These are phyloP conservation scores for Eucera pruinosa DNA, from an alignment of 2,888 invertebrate species.

Conservation along the genomic window DNA sequence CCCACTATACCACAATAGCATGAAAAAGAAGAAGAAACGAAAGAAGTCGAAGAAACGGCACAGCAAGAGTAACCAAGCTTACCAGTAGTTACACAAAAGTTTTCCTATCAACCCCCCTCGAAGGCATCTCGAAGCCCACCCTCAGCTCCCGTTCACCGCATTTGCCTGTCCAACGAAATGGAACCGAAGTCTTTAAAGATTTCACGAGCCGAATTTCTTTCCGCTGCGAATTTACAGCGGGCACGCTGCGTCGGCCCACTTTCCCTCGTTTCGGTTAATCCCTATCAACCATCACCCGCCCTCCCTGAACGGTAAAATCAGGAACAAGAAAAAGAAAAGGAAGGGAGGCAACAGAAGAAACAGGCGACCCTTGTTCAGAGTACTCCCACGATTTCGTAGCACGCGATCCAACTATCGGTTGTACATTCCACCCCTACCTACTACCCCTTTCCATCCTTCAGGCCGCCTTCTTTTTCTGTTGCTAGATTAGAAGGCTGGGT, in stretches of 20 bases:
- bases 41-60: background rate
- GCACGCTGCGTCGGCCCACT: constrained; percentile 27
- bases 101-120: constrained; percentile 44
- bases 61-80: constrained; percentile 20
- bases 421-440: constrained; percentile 43
- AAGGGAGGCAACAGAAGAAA: constrained; percentile 43
- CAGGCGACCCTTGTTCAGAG: constrained; percentile 59
- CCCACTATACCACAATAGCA: too few species aligned
- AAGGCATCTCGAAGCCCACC: constrained; percentile 1
- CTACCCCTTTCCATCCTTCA: constrained; percentile 8
- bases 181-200: constrained; percentile 49
- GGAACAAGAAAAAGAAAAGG: constrained; percentile 3
- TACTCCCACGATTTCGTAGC: constrained; percentile 69
- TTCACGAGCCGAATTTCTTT: constrained; percentile 48
- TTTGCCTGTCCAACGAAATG: constrained; percentile 50
- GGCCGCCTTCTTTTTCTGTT: constrained; percentile 38
- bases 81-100: constrained; percentile 52
- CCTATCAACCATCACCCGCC: constrained; percentile 6
- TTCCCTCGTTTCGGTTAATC: constrained; percentile 35
- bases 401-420: constrained; percentile 71
- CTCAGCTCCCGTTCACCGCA: constrained; percentile 15
- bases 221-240: constrained; percentile 49
- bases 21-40: background rate
- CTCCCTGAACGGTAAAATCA: background rate
- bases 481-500: constrained; percentile 28